Evolutionary conservation across 2,888 invertebrate species (phyloP), one percentile per base, ranked within the genome.

Genomic region (Caradrina clavipalpis): DNA sequence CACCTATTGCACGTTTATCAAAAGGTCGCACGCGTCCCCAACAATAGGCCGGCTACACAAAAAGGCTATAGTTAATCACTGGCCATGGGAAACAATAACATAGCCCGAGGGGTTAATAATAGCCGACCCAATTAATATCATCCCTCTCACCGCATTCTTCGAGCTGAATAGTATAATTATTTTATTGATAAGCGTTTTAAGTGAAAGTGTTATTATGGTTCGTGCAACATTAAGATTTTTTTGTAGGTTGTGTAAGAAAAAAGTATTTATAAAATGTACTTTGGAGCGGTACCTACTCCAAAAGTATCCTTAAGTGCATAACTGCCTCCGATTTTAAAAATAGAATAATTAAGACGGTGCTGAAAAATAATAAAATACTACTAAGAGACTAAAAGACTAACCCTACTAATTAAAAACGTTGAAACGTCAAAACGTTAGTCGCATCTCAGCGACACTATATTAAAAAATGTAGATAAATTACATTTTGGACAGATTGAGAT

Each of bases 111-210:
- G 63, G 70, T 73, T 80, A 69, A 80, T 85, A 77, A 82, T 71
- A 61, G 69, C 60, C 68, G 75, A 84, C 81, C 83, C 77, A 84
- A 81, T 84, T 83, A 78, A 81, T 81, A 78, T 78, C 42, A 60
- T 69, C 69, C 60, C 47, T 51, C 68, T 56, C 69, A 53, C 61
- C 76, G 61, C 69, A 74, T 74, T 83, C 73, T 78, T 76, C 22
- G 35, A 54, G 53, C 64, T 69, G 58, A 70, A 75, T 72, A 61
- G 67, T 77, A n/a, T n/a, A 71, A 78, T 84, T 75, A 82, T 80
- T 74, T 69, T 58, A 66, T 69, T 69, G 66, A 51, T 50, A 53
- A 59, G 42, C 71, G 64, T 68, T 80, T 80, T 73, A 60, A 17
- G n/a, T 72, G 55, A 58, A 69, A 19, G 49, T 21, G 22, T 10